A percentile compares a stretch with the other conserved stretches of the same genome.
These are phyloP conservation scores for Notechis scutatus DNA, from an alignment of 2,113 vertebrate species.

Conservation along the genomic window DNA sequence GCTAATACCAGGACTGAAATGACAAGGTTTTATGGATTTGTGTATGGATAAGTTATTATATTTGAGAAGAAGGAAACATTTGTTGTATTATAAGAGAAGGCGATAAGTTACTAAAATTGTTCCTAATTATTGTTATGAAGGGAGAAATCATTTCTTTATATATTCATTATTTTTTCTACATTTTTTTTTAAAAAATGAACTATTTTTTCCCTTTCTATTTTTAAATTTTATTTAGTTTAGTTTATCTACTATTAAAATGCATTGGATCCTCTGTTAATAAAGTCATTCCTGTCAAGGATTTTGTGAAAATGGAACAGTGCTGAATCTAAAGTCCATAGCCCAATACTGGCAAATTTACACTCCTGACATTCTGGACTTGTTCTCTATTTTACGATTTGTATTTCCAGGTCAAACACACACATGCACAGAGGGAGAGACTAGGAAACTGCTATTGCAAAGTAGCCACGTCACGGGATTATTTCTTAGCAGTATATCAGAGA, in stretches of 20 bases:
- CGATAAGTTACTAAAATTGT: too few species aligned
- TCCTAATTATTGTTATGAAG: too few species aligned
- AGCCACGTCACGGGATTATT: not conserved
- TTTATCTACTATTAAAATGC: not conserved
- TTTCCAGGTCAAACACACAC: not conserved
- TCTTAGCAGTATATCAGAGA: not conserved
- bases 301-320: not conserved
- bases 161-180: too few species aligned
- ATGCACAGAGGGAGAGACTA: not conserved
- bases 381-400: not conserved
- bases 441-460: not conserved
- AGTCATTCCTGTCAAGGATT: not conserved
- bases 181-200: too few species aligned
- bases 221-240: too few species aligned
- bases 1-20: not conserved
- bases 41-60: not conserved
- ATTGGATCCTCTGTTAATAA: not conserved
- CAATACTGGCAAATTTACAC: not conserved
- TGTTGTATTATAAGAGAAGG: too few species aligned
- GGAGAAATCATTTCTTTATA: too few species aligned
- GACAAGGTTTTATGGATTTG: not conserved
- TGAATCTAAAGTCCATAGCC: not conserved
- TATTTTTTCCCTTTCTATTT: too few species aligned
- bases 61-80: too few species aligned
- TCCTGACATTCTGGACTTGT: not conserved